Evolutionary conservation across 2,113 vertebrate species (phyloP), one percentile per base, ranked within the genome.

Genomic region (Hypanus sabinus): DNA sequence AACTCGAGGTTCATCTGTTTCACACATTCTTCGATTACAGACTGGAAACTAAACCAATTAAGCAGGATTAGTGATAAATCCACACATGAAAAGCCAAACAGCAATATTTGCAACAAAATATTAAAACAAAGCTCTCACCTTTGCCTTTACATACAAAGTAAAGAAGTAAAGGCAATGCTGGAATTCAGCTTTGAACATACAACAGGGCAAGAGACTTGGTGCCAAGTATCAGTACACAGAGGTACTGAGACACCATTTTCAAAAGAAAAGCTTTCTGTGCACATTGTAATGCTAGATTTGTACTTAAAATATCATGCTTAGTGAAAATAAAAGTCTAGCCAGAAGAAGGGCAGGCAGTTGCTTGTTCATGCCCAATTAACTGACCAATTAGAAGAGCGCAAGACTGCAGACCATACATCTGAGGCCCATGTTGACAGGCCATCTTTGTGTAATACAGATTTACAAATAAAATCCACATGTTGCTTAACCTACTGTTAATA

Each of bases 1-100:
- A 99, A 95, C 95, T 99, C 98, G 79, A 97, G 96, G 95, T 97
- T 98, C 99, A 99, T 99, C 95, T 99, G 98, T 95, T 97, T 98
- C 94, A 99, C 96, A 76, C 99, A 99, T 55, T 99, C 98, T 96
- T 99, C 98, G 76, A 99, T 98, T 94, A 98, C 97, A 80, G 96
- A 96, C 94, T 98, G 98, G 96, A 99, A 99, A 96, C 99, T 99
- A 94, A 12, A 94, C 71, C 68, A 76, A 27, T 68, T 33, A 95
- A 18, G 30, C 12, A 77, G 93, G 65, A 94, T 18, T 7, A 65
- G 30, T 65, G 60, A 68, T 65, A 33, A 65, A 65, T 30, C 14
- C 30, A 65, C 18, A 12, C 60, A 33, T 60, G 57, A 70, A 62
- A 79, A 94, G 80, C 9, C 90, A 73, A 93, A 93, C 22, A 90